A percentile compares a stretch with the other conserved stretches of the same genome.
Conservation (phyloP, 2,888 invertebrate species). For the Cryptus viduatorius region DNA sequence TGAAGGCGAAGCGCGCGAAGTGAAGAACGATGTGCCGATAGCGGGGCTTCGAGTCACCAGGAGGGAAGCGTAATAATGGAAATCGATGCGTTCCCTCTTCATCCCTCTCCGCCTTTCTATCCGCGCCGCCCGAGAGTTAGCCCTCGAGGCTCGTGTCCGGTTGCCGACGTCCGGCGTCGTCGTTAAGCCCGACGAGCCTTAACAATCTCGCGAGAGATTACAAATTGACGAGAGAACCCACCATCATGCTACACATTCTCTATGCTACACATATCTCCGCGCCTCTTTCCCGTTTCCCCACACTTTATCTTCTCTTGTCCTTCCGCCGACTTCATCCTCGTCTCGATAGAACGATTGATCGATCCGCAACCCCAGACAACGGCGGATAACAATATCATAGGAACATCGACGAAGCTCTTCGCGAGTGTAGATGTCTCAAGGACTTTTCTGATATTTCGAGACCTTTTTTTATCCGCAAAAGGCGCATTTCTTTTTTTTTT, state of each 20-base stretch:
- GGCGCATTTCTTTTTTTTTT: background rate
- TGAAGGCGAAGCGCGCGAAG: constrained; percentile 42
- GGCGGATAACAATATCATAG: background rate
- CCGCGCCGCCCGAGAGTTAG: constrained; percentile 29
- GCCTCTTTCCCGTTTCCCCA: background rate
- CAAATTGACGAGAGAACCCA: constrained; percentile 54
- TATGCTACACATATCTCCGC: background rate
- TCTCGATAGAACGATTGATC: constrained; percentile 39
- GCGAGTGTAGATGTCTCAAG: constrained; percentile 2
- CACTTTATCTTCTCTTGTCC: background rate
- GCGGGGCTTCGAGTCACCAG: background rate
- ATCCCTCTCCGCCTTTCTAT: background rate
- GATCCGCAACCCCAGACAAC: constrained; percentile 22
- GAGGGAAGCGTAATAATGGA: constrained; percentile 75
- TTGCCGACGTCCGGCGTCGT: constrained; percentile 58
- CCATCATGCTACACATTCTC: constrained; percentile 8
- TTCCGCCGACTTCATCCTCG: constrained; percentile 7
- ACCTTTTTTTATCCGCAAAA: constrained; percentile 12
- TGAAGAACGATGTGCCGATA: constrained; percentile 39
- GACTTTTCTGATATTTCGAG: constrained; percentile 20
- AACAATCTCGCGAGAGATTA: constrained; percentile 63
- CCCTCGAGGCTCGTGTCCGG: constrained; percentile 51
- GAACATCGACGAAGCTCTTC: background rate
- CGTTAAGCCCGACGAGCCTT: constrained; percentile 64
- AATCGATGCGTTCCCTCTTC: constrained; percentile 75